Percentiles rank a stretch among this genome's conserved stretches.
Conservation (phyloP, 2,113 vertebrate genomes). For the Pygoscelis adeliae region DNA sequence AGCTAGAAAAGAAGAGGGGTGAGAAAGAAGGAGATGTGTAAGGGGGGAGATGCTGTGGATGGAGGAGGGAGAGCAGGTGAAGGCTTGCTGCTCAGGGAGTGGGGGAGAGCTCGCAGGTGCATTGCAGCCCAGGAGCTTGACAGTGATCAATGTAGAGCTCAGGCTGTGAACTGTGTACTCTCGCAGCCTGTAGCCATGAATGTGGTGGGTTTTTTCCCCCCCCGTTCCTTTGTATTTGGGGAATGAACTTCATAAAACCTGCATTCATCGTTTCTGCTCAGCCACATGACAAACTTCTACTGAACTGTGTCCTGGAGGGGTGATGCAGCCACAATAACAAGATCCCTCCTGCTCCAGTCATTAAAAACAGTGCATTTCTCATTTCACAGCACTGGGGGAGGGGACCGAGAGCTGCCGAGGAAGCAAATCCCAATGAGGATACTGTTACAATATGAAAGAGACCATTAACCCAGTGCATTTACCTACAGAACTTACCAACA, state of each 20-base stretch:
- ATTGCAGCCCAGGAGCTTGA: slow-evolving; percentile 3
- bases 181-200: slow-evolving; percentile 48
- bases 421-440: slow-evolving; percentile 18
- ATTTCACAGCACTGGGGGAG: slow-evolving; percentile 18
- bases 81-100: neutral
- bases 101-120: slow-evolving; percentile 32
- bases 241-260: slow-evolving; percentile 65
- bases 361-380: slow-evolving; percentile 54
- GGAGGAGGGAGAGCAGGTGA: slow-evolving; percentile 30
- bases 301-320: slow-evolving; percentile 67
- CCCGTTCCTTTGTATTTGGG: slow-evolving; percentile 47
- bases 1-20: neutral
- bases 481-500: neutral
- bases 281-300: slow-evolving; percentile 63
- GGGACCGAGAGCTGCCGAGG: neutral
- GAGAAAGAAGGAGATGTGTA: neutral
- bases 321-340: slow-evolving; percentile 58
- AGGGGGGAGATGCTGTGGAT: neutral
- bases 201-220: neutral
- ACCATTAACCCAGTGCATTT: neutral
- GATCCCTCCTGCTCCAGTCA: slow-evolving; percentile 51
- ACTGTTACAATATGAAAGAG: slow-evolving; percentile 33
- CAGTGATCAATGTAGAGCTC: slow-evolving; percentile 52
- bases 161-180: slow-evolving; percentile 33
- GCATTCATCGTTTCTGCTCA: slow-evolving; percentile 55